Percentiles rank a stretch among this genome's conserved stretches.
Evolutionary conservation across 2,888 invertebrate species (phyloP).

Genomic region (Drosophila mulleri): DNA sequence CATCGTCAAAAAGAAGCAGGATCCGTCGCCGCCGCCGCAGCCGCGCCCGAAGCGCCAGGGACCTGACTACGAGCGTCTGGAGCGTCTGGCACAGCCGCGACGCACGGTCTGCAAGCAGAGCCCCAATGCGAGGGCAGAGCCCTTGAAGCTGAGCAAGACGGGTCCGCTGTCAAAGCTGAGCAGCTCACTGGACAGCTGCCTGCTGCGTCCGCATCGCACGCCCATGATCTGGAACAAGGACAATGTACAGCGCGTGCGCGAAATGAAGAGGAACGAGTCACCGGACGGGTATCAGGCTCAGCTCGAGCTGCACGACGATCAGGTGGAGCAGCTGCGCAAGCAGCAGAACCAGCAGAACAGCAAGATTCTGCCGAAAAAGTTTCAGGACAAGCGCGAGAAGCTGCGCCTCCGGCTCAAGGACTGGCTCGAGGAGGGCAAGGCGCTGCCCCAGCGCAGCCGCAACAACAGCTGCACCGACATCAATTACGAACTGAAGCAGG

Average conservation of each 20-base stretch:
- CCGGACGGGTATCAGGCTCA: background rate
- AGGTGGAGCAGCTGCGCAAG: constrained; percentile 30
- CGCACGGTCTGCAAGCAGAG: background rate
- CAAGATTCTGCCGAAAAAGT: constrained; percentile 27
- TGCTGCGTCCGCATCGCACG: background rate
- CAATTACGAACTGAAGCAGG: background rate
- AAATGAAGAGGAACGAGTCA: background rate
- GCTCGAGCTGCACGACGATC: constrained; percentile 14
- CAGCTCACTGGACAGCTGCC: background rate
- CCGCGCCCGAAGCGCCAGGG: background rate
- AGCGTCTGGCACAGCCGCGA: constrained; percentile 44
- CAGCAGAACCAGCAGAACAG: constrained; percentile 31
- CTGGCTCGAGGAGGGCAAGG: constrained; percentile 31
- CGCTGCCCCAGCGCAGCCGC: constrained; percentile 12
- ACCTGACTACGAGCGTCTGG: constrained; percentile 38
- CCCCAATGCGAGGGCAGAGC: background rate
- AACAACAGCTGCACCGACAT: background rate
- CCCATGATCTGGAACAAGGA: constrained; percentile 25
- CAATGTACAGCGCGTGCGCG: constrained; percentile 25
- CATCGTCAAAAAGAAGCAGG: background rate
- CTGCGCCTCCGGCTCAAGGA: constrained; percentile 23
- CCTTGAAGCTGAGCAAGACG: background rate
- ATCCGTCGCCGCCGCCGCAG: rapidly evolving
- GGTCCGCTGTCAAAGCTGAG: background rate
- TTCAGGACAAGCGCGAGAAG: constrained; percentile 25